phyloP scores from a whole-genome alignment of 2,888 invertebrate species.

The Andrena chrysosceles region DNA sequence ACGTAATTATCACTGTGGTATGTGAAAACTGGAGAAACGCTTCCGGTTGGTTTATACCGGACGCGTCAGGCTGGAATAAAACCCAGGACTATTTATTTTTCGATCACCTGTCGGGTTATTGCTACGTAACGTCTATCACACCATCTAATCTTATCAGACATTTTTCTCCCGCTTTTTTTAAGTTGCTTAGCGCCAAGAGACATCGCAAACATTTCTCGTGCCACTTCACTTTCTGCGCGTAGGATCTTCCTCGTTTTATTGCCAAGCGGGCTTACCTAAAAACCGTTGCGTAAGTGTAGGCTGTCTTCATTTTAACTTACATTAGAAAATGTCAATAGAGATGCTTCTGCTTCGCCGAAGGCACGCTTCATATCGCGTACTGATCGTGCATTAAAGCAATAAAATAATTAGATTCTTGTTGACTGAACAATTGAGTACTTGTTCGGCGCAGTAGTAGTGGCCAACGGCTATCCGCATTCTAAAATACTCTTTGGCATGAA shows the following conservation, averaged over 20 bases:
- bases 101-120: conserved; percentile 8
- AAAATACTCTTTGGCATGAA: conserved; percentile 7
- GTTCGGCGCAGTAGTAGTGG: conserved; percentile 22
- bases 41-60: conserved; percentile 77
- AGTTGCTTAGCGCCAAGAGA: background rate
- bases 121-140: background rate
- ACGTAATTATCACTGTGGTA: conserved; percentile 81
- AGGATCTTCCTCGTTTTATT: conserved; percentile 25
- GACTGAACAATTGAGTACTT: conserved; percentile 42
- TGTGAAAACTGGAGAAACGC: conserved; percentile 83
- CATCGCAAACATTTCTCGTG: conserved; percentile 11
- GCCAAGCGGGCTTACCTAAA: conserved; percentile 5
- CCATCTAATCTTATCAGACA: background rate
- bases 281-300: conserved; percentile 20
- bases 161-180: background rate
- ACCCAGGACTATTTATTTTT: conserved; percentile 43
- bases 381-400: conserved; percentile 14
- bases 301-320: background rate
- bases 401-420: conserved; percentile 13
- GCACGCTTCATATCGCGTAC: background rate
- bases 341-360: conserved; percentile 3
- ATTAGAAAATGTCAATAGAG: background rate
- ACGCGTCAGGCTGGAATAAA: conserved; percentile 34
- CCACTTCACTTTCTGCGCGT: conserved; percentile 41
- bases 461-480: conserved; percentile 19